Conservation (phyloP, 1,140 invertebrate species). For the Samia ricini region DNA sequence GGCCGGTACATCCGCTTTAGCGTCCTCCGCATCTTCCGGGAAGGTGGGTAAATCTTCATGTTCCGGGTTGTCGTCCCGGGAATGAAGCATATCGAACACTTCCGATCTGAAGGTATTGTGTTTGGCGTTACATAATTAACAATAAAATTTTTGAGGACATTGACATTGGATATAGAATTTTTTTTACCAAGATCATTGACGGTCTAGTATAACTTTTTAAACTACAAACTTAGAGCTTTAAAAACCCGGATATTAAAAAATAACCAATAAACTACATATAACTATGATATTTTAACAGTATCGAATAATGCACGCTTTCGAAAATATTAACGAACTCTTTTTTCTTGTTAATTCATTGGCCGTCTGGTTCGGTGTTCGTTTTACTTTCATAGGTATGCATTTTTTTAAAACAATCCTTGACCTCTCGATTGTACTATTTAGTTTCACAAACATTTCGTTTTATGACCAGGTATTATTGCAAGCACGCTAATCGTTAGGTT, state of each 20-base stretch:
- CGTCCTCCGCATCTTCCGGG: conserved; percentile 55
- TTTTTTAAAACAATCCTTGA: not conserved
- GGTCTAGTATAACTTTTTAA: too few species aligned
- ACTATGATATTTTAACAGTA: not conserved
- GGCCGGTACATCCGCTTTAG: conserved; percentile 35
- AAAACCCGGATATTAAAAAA: too few species aligned
- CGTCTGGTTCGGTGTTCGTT: not conserved
- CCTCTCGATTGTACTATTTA: not conserved
- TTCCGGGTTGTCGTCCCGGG: conserved; percentile 54
- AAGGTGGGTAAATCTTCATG: conserved; percentile 58
- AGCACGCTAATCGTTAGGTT: not conserved
- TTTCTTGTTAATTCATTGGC: not conserved
- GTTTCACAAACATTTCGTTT: not conserved
- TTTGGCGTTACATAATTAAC: not conserved
- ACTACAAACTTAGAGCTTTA: too few species aligned
- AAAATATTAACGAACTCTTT: not conserved
- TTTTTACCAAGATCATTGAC: too few species aligned
- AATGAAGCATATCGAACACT: conserved; percentile 71
- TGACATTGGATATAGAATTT: too few species aligned
- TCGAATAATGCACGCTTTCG: not conserved
- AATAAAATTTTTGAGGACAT: too few species aligned
- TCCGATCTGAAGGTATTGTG: conserved; percentile 44
- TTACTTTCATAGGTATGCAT: not conserved
- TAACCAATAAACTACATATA: too few species aligned
- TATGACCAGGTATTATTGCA: not conserved